phyloP scores from a whole-genome alignment of 2,797 vertebrate species.

The Fundulus diaphanus region DNA sequence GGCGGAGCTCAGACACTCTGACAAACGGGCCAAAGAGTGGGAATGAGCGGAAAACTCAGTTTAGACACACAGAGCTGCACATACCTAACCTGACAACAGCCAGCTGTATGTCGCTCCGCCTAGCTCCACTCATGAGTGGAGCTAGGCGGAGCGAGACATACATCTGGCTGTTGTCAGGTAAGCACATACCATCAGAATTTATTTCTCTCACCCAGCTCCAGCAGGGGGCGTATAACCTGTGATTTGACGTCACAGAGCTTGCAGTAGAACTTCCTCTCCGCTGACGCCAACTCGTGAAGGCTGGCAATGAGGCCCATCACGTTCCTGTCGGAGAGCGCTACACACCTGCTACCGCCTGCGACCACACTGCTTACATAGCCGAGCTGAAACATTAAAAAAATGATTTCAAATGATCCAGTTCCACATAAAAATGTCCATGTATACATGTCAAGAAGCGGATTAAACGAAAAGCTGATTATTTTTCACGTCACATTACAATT shows the following conservation, averaged over 20 bases:
- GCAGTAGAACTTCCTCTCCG: slow-evolving; percentile 92
- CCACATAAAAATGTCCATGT: background rate
- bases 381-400: slow-evolving; percentile 77
- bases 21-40: background rate
- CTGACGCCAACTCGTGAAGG: slow-evolving; percentile 92
- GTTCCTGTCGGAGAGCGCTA: slow-evolving; percentile 89
- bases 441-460: too few species aligned
- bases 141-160: too few species aligned
- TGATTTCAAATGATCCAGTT: background rate
- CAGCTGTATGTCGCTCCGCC: too few species aligned
- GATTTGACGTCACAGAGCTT: slow-evolving; percentile 89
- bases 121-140: too few species aligned
- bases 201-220: slow-evolving; percentile 83
- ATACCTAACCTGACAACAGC: too few species aligned
- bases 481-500: background rate
- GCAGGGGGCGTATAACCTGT: slow-evolving; percentile 89
- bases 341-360: slow-evolving; percentile 86
- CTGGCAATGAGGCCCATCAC: slow-evolving; percentile 93
- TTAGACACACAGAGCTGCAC: background rate
- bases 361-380: slow-evolving; percentile 91
- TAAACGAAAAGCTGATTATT: too few species aligned
- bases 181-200: too few species aligned
- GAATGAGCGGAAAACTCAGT: background rate
- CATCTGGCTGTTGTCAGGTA: too few species aligned
- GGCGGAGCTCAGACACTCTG: slow-evolving; percentile 87